A percentile compares a stretch with the other conserved stretches of the same genome.
Evolutionary conservation across 2,888 invertebrate genomes (phyloP).

Genomic region (Hydraecia micacea): DNA sequence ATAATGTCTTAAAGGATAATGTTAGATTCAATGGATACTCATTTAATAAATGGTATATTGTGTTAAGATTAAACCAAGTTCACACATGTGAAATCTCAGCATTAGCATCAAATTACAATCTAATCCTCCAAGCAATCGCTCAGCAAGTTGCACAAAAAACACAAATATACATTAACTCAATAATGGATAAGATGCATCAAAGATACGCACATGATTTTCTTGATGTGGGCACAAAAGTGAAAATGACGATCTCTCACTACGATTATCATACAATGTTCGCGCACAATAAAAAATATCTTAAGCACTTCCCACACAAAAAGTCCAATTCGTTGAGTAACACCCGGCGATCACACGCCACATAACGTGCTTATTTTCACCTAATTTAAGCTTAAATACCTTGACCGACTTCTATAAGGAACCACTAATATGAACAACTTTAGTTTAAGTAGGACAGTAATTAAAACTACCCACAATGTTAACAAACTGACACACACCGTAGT

Average conservation of each 20-base stretch:
- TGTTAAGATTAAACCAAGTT: conserved; percentile 46
- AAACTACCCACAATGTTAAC: conserved; percentile 72
- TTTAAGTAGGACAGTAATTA: conserved; percentile 64
- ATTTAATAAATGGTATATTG: conserved; percentile 48
- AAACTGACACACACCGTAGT: conserved; percentile 33
- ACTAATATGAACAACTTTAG: conserved; percentile 66
- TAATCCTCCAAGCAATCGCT: conserved; percentile 55
- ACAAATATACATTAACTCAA: conserved; percentile 46
- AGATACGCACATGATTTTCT: conserved; percentile 69
- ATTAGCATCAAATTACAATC: conserved; percentile 62
- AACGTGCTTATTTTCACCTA: conserved; percentile 79
- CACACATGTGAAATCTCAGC: conserved; percentile 57
- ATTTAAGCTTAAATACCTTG: conserved; percentile 77
- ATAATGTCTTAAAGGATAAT: conserved; percentile 21
- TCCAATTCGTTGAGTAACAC: conserved; percentile 77
- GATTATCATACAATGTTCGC: conserved; percentile 80
- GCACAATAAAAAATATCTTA: conserved; percentile 77
- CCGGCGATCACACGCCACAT: conserved; percentile 73
- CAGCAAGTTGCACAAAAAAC: conserved; percentile 39
- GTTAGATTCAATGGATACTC: conserved; percentile 22
- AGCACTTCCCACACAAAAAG: conserved; percentile 81
- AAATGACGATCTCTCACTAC: conserved; percentile 82
- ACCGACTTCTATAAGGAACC: conserved; percentile 75
- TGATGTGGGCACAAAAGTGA: conserved; percentile 81
- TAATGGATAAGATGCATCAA: conserved; percentile 51